These are phyloP conservation scores for Dysmachus trigonus DNA, from an alignment of 2,888 invertebrate genomes.

Conservation along the genomic window DNA sequence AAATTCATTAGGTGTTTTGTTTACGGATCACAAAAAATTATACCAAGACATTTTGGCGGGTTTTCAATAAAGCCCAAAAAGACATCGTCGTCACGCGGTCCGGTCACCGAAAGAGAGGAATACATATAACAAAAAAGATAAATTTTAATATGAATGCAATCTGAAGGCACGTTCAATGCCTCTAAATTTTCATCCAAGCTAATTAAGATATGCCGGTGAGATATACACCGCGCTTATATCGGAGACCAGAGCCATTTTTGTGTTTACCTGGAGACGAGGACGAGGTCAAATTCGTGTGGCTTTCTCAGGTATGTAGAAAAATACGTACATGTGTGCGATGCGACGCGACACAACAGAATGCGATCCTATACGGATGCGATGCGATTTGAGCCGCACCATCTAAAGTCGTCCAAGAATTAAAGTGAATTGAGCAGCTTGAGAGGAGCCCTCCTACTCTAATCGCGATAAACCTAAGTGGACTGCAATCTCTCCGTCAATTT, in stretches of 20 bases:
- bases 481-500: slow-evolving; percentile 17
- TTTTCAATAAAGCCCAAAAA: not conserved
- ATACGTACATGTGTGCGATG: not conserved
- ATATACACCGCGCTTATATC: not conserved
- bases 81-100: not conserved
- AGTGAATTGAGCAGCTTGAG: not conserved
- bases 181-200: not conserved
- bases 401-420: not conserved
- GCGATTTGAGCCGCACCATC: not conserved
- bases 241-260: not conserved
- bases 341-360: too few relatives aligned
- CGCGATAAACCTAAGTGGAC: slow-evolving; percentile 35
- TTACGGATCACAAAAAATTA: too few relatives aligned
- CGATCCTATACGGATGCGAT: too few relatives aligned
- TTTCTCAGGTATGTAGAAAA: not conserved
- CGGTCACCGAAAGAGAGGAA: too few relatives aligned
- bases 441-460: not conserved
- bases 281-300: not conserved
- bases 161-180: not conserved
- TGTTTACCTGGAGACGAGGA: not conserved
- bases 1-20: too few relatives aligned
- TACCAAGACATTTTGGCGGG: not conserved
- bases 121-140: not conserved
- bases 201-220: not conserved
- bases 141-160: not conserved